Conservation (phyloP, 1,140 invertebrate species). For the Battus philenor region DNA sequence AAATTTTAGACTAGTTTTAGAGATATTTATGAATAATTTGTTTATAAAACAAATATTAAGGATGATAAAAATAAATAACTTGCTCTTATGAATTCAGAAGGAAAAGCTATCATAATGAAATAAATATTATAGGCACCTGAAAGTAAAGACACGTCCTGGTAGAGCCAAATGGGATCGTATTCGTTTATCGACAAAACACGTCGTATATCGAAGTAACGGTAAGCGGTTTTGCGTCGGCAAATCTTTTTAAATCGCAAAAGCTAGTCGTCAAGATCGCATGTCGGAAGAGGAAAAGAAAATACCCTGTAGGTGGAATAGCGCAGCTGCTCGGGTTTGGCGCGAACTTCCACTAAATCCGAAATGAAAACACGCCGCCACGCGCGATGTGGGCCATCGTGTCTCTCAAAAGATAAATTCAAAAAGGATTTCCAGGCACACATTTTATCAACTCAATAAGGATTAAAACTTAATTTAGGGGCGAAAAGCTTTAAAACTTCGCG, state of each 20-base stretch:
- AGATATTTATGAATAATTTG: no score
- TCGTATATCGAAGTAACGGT: conserved; percentile 36
- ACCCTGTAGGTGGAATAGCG: conserved; percentile 52
- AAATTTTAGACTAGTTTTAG: no score
- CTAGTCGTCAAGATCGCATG: conserved; percentile 67
- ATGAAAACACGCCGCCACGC: conserved; percentile 59
- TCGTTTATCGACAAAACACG: conserved; percentile 44
- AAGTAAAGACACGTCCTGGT: conserved; percentile 17
- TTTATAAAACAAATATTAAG: no score
- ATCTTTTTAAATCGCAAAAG: conserved; percentile 74
- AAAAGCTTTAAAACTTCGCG: conserved; percentile 49
- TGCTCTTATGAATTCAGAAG: no score
- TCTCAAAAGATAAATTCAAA: conserved; percentile 61
- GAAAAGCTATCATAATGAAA: no score
- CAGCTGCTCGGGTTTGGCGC: conserved; percentile 62
- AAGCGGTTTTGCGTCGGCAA: conserved; percentile 62
- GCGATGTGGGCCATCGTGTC: conserved; percentile 59
- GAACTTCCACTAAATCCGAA: conserved; percentile 67
- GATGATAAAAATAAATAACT: no score
- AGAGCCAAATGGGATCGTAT: conserved; percentile 23
- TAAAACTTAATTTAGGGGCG: conserved; percentile 60
- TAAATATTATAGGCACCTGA: conserved; percentile 5
- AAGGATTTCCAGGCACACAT: conserved; percentile 53
- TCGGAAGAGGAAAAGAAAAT: conserved; percentile 69
- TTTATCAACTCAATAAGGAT: conserved; percentile 69